Base-by-base conservation (phyloP, 2,113 vertebrate genomes). In the Laticauda laticaudata region DNA sequence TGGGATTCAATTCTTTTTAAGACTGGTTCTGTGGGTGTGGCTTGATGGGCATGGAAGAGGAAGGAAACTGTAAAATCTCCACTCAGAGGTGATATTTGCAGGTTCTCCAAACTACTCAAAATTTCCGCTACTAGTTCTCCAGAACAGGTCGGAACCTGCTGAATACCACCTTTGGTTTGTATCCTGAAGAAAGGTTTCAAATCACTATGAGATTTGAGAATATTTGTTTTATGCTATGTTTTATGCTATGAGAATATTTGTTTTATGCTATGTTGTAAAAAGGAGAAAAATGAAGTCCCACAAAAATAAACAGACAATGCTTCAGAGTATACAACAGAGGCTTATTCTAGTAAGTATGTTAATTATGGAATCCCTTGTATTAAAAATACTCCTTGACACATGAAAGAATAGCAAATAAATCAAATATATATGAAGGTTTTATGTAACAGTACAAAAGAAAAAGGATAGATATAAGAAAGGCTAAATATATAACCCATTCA, bases 391-490 rank as follows among this genome's bases (percentile, higher is more conserved):
- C 1, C 14, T 87, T 23, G 54, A 88, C 20, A 7, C 57, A 14
- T 48, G 20, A 53, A 24, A 95, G 69, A 86, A 39, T 64, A 95
- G 1, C 4, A 59, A 53, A 87, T 5, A 34, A 23, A 20, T 81
- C 4, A 91, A 89, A 88, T 9, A 5, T 43, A 8, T 26, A 15
- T 3, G 0, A 4, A 12, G 34, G 18, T 12, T 88, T 3, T 93
- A 23, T 89, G 51, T 86, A 55, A 87, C 34, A 21, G 34, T 21
- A 23, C 18, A 43, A 81, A 81, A 43, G 34, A 91, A 51, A n/a
- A 94, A 61, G 0, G 7, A 0, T 0, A 21, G 0, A 8, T 48
- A 0, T 43, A 9, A 91, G 14, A 10, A n/a, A 12, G 91, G 10
- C 18, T 24, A 10, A 24, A 6, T n/a, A 0, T 39, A 15, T 20